phyloP scores from a whole-genome alignment of 2,113 vertebrate species.

The Tapirus terrestris region DNA sequence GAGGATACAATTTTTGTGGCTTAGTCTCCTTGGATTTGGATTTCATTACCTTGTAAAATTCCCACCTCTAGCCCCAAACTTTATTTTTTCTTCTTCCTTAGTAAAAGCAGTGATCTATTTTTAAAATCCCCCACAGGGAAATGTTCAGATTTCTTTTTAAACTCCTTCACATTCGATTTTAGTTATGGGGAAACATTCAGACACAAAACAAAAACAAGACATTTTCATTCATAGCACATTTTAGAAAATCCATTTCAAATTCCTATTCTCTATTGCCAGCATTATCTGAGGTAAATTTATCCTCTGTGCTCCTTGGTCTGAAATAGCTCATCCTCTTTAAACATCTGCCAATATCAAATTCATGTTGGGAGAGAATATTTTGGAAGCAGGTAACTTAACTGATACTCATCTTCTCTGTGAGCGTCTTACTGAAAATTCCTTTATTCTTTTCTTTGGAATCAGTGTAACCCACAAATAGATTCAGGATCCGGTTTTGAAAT shows the following conservation, averaged over 20 bases:
- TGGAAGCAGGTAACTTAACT: constrained; percentile 16
- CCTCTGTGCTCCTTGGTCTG: constrained; percentile 2
- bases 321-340: constrained; percentile 53
- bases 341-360: constrained; percentile 59
- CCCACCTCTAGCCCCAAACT: neutral
- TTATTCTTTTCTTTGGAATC: neutral
- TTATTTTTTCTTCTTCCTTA: neutral
- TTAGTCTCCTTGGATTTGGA: constrained; percentile 10
- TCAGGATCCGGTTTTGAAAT: neutral
- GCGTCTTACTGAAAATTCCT: neutral
- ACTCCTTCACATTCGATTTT: neutral
- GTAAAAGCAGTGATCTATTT: neutral
- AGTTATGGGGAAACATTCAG: constrained; percentile 23
- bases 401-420: neutral
- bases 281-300: constrained; percentile 57
- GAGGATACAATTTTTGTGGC: neutral
- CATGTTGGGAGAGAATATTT: neutral
- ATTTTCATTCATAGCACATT: constrained; percentile 58
- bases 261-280: constrained; percentile 18
- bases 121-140: neutral
- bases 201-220: constrained; percentile 49
- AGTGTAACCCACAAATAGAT: neutral
- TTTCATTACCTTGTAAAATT: constrained; percentile 32
- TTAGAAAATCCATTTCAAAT: constrained; percentile 52
- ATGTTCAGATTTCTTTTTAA: constrained; percentile 63